phyloP scores from a whole-genome alignment of 2,888 invertebrate species.

The Euproctis similis region DNA sequence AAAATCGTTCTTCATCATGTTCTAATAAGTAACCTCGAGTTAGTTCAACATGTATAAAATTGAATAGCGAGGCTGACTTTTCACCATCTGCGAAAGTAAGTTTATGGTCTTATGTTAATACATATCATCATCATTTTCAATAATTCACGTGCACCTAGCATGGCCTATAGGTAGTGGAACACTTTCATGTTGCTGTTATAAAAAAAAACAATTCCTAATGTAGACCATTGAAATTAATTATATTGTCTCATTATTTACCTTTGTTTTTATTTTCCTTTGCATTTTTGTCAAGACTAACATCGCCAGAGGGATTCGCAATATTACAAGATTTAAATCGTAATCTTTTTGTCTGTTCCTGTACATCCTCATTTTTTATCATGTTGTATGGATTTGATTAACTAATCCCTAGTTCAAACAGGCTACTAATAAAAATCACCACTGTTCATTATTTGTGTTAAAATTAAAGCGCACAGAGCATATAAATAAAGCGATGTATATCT shows the following conservation, averaged over 20 bases:
- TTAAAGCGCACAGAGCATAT: too few species aligned
- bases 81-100: slow-evolving; percentile 47
- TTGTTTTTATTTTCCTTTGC: slow-evolving; percentile 47
- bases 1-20: slow-evolving; percentile 95
- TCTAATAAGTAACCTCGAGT: slow-evolving; percentile 95
- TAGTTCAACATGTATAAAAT: slow-evolving; percentile 90
- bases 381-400: slow-evolving; percentile 12
- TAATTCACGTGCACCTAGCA: too few species aligned
- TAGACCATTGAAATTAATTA: too few species aligned
- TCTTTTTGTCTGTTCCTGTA: slow-evolving; percentile 60
- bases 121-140: neutral
- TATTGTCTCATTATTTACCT: slow-evolving; percentile 37
- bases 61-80: slow-evolving; percentile 67
- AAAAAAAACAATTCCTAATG: too few species aligned
- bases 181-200: too few species aligned
- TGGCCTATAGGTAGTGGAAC: too few species aligned
- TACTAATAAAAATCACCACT: too few species aligned
- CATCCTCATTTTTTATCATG: slow-evolving; percentile 58
- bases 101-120: neutral
- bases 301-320: slow-evolving; percentile 48
- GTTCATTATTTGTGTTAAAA: too few species aligned
- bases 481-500: too few species aligned
- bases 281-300: slow-evolving; percentile 46
- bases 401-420: too few species aligned
- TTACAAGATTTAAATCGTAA: slow-evolving; percentile 61